Evolutionary conservation across 2,797 vertebrate genomes (phyloP).

Genomic region (Chiloscyllium punctatum): DNA sequence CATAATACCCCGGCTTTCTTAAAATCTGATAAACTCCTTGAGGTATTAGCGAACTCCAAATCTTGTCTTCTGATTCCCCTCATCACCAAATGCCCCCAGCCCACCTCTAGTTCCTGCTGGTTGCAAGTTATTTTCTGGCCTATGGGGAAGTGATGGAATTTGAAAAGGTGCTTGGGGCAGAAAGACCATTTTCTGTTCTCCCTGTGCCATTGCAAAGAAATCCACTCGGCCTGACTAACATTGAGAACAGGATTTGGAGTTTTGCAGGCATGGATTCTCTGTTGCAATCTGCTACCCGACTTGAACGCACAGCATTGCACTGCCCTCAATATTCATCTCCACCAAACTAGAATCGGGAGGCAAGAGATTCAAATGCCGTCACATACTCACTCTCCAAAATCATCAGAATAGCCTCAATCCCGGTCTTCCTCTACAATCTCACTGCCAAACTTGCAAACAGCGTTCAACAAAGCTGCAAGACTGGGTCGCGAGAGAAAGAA

Average conservation of each 20-base stretch:
- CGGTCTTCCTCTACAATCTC: background rate
- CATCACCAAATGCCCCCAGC: background rate
- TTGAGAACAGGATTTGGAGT: background rate
- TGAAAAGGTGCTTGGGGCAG: background rate
- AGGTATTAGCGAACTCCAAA: background rate
- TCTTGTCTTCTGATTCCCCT: background rate
- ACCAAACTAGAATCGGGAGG: background rate
- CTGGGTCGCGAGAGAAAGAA: background rate
- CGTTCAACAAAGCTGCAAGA: background rate
- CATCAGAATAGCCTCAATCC: no score
- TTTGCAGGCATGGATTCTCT: background rate
- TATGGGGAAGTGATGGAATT: background rate
- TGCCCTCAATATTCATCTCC: background rate
- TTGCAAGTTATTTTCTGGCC: background rate
- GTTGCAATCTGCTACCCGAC: background rate
- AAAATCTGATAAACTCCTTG: background rate
- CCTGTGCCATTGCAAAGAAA: background rate
- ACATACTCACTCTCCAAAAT: slow-evolving; percentile 21
- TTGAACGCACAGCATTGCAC: background rate
- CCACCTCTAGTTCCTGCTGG: background rate
- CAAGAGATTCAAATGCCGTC: background rate
- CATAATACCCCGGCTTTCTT: background rate
- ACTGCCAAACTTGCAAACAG: background rate
- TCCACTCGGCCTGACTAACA: background rate
- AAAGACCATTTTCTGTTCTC: background rate